A percentile compares a stretch with the other conserved stretches of the same genome.
phyloP scores from a whole-genome alignment of 2,797 vertebrate genomes.

The Phataginus tetradactyla region DNA sequence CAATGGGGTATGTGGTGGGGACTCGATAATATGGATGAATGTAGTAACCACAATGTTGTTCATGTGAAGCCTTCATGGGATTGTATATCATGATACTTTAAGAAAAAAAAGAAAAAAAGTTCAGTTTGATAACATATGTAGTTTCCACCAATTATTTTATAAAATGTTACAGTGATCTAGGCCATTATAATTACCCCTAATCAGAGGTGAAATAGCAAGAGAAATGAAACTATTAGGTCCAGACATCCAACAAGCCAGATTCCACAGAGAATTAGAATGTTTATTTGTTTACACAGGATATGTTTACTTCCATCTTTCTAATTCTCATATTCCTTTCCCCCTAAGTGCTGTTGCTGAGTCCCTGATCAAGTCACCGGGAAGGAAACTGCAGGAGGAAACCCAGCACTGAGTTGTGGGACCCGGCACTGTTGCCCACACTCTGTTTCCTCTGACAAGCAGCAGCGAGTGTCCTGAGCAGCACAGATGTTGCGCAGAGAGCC shows the following conservation, averaged over 20 bases:
- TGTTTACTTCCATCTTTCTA: neutral
- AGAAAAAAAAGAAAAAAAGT: too few species aligned
- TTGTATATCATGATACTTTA: too few species aligned
- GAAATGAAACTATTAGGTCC: neutral
- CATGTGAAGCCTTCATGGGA: too few species aligned
- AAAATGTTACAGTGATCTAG: neutral
- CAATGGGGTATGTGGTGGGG: too few species aligned
- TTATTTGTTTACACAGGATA: neutral
- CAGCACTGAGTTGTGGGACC: neutral
- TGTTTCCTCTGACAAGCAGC: conserved; percentile 52
- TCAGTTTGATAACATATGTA: neutral
- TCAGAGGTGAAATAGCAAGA: conserved; percentile 24
- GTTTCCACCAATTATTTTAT: neutral
- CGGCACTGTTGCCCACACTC: neutral
- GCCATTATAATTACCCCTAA: neutral
- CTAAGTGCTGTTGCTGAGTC: neutral
- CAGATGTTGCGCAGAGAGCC: conserved; percentile 3
- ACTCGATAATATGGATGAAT: too few species aligned
- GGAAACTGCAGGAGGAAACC: conserved; percentile 52
- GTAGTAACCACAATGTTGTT: too few species aligned
- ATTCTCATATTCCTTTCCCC: neutral
- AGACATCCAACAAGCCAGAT: neutral
- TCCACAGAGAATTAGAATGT: neutral
- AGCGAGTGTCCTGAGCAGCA: conserved; percentile 62
- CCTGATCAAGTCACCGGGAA: neutral